These are phyloP conservation scores for Cottoperca gobio DNA, from an alignment of 2,797 vertebrate genomes.

Conservation along the genomic window DNA sequence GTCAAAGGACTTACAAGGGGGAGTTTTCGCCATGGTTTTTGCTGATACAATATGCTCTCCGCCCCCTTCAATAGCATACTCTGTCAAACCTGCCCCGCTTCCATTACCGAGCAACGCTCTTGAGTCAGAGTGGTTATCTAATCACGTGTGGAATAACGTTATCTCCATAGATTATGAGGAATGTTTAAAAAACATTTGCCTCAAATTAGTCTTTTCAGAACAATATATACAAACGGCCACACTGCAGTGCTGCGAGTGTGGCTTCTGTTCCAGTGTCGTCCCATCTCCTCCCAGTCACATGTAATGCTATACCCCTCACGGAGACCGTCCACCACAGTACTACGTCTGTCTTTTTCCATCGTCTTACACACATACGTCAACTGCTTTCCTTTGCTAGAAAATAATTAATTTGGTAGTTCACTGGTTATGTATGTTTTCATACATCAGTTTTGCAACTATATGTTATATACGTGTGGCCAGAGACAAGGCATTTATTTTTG, in stretches of 20 bases:
- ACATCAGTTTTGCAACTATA: background rate
- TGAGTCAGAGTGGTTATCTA: slow-evolving; percentile 35
- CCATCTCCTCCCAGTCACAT: slow-evolving; percentile 50
- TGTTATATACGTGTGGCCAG: background rate
- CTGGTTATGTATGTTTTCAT: background rate
- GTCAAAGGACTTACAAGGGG: background rate
- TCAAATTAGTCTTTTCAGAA: background rate
- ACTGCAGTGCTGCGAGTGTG: slow-evolving; percentile 23
- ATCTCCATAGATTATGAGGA: too few species aligned
- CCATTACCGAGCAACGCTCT: slow-evolving; percentile 24
- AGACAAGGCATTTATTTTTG: background rate
- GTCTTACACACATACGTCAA: slow-evolving; percentile 41
- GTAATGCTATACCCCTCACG: slow-evolving; percentile 63
- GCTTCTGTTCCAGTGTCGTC: slow-evolving; percentile 41
- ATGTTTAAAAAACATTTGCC: background rate
- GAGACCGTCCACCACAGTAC: slow-evolving; percentile 39
- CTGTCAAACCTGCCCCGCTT: slow-evolving; percentile 22
- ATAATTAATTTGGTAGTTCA: background rate
- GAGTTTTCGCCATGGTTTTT: slow-evolving; percentile 23
- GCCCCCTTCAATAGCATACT: slow-evolving; percentile 32
- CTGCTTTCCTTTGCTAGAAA: background rate
- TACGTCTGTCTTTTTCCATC: slow-evolving; percentile 63
- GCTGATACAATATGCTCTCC: slow-evolving; percentile 5
- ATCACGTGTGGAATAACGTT: slow-evolving; percentile 21
- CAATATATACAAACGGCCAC: background rate